A percentile compares a stretch with the other conserved stretches of the same genome.
Conservation (phyloP, 2,113 vertebrate species). For the Passer montanus region DNA sequence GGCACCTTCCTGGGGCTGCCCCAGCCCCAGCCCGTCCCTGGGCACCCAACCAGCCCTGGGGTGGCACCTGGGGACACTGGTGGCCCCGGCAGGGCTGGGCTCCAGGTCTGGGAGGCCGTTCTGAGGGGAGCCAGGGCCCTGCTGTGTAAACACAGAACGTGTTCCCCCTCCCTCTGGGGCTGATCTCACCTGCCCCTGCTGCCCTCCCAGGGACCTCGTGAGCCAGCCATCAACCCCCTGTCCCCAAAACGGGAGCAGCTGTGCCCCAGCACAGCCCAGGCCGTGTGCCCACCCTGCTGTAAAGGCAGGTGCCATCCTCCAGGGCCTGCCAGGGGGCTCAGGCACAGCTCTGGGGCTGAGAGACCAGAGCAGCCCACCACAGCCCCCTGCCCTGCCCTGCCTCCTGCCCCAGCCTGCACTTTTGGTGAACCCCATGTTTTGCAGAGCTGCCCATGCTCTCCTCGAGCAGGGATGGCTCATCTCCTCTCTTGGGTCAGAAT, state of each 20-base stretch:
- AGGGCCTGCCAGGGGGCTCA: neutral
- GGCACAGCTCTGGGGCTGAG: rapidly evolving
- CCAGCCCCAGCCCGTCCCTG: neutral
- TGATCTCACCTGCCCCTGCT: neutral
- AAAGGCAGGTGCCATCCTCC: neutral
- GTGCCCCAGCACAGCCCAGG: neutral
- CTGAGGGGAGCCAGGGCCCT: neutral
- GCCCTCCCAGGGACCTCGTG: neutral
- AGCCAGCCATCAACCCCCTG: neutral
- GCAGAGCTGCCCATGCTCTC: neutral
- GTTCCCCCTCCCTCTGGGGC: no score
- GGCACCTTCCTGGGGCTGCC: no score
- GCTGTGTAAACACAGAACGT: rapidly evolving
- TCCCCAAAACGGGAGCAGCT: neutral
- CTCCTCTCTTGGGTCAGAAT: neutral
- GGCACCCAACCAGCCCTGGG: neutral
- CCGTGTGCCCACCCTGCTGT: neutral
- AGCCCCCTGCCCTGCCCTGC: no score
- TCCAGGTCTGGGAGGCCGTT: neutral
- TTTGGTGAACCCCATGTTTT: rapidly evolving
- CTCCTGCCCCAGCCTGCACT: no score
- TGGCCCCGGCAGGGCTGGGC: neutral
- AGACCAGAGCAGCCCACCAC: rapidly evolving
- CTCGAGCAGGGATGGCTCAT: neutral
- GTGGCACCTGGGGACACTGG: neutral